Evolutionary conservation across 2,113 vertebrate species (phyloP), one percentile per base, ranked within the genome.

Genomic region (Dipodomys spectabilis): DNA sequence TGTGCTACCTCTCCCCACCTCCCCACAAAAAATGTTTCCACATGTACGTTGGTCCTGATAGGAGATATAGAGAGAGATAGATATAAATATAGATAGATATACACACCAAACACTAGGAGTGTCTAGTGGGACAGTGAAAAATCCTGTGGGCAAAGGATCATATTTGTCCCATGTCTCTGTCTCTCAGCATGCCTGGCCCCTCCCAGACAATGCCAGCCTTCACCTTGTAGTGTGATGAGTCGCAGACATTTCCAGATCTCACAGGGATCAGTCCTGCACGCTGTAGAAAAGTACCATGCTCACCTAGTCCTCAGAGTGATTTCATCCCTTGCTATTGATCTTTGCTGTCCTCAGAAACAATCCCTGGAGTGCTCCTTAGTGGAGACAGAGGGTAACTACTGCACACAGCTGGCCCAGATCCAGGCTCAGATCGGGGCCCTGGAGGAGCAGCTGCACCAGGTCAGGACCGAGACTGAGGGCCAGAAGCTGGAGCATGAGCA

Each of bases 301-400:
- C 3, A 11, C 12, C 0, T 18, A 22, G 49, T 9, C 30, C 62
- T 44, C 62, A 6, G 6, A 30, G 32, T 27, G 71, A 30, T 30
- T 72, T 91, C 73, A 45, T 30, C 71, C 65, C n/a, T 82, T 77
- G 23, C 23, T 75, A 1, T 65, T 80, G 13, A 62, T 53, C 68
- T 69, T 89, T 45, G 23, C 18, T 9, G 16, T 68, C 86, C 0
- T 25, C 98, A 99, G 99, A 99, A 99, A 98, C 96, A 86, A n/a
- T 99, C 99, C 6, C 97, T 99, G 96, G 99, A 99, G 93, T 98
- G 98, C 79, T 98, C 98, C 1, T 91, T 99, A 96, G 96, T 96
- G 0, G 99, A 99, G 94, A 98, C 98, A 0, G 98, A 99, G 93
- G 95, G 98, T 88, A 98, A 97, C 75, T 99, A 98, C 97, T 99